Base-by-base conservation (phyloP, 2,113 vertebrate species). In the Eublepharis macularius region DNA sequence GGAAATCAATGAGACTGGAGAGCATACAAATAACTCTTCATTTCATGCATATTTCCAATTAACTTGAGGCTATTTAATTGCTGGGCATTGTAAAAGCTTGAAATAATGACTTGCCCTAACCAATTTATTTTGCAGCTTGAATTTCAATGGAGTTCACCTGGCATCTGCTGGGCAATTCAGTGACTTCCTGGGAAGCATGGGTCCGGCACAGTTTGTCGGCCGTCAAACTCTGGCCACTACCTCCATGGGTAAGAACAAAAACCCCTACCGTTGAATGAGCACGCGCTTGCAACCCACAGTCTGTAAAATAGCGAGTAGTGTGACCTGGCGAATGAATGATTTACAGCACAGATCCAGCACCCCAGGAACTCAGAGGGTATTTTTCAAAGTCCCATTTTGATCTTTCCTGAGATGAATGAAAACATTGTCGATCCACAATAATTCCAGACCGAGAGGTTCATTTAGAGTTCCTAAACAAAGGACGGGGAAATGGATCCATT, bases 161-260 rank as follows among this genome's bases (percentile, higher is more conserved):
- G 98, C 98, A 1, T 99, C 98, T 0, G 97, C 99, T 24, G 96
- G 98, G 39, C 98, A 99, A 94, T 99, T 99, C 83, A 98, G 98
- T 86, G 98, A 99, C 93, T 99, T 99, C 95, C 95, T 99, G 90
- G 98, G 98, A 21, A 98, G 98, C 89, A 99, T 99, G 98, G 98
- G 98, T 32, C 98, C 98, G 0, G 98, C 98, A 11, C 98, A 99
- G 92, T 99, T 99, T 84, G 98, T 99, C 77, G 98, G 98, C 13
- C 96, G 98, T 86, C 98, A 99, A 95, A 99, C 98, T 54, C 93
- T 99, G 94, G 98, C 98, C 45, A 99, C 98, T n/a, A 99, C 98
- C 4, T 99, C 98, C 0, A 98, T 99, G 98, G 98, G 98, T 99
- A 94, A 98, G 97, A 79, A 90, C 6, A 73, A 80, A 17, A 45